These are phyloP conservation scores for Premnoplex brunnescens DNA, from an alignment of 2,797 vertebrate species.

Conservation along the genomic window DNA sequence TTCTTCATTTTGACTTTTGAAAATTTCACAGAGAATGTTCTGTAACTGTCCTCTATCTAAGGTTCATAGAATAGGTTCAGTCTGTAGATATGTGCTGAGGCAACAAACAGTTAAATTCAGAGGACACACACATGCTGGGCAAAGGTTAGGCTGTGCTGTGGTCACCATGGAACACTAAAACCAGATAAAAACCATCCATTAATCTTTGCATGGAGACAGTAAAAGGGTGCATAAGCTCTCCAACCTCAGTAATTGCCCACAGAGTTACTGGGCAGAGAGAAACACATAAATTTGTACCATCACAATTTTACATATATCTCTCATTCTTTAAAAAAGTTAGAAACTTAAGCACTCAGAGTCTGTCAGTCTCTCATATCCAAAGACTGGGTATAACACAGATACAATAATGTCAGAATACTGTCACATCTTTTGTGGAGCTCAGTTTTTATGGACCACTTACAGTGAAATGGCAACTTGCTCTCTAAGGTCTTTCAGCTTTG, in stretches of 20 bases:
- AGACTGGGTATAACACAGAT: background rate
- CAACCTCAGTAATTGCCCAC: background rate
- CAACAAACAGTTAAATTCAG: background rate
- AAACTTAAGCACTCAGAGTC: background rate
- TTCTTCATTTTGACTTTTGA: background rate
- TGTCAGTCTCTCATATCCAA: background rate
- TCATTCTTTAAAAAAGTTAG: background rate
- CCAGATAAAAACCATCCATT: background rate
- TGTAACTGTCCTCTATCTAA: background rate
- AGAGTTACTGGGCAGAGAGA: background rate
- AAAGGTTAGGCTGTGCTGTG: background rate
- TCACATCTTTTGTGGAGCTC: background rate
- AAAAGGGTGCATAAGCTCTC: background rate
- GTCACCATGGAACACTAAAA: background rate
- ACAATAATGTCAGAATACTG: background rate
- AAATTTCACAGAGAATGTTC: background rate
- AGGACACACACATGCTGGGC: background rate
- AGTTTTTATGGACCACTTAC: background rate
- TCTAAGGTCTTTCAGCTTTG: background rate
- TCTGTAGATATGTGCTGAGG: background rate
- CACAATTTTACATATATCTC: background rate
- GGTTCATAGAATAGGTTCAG: background rate
- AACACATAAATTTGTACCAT: background rate
- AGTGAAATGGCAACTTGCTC: background rate
- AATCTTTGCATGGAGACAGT: fast-evolving